Evolutionary conservation across 2,888 invertebrate species (phyloP), one percentile per base, ranked within the genome.

Genomic region (Acrocyrtus sp.): DNA sequence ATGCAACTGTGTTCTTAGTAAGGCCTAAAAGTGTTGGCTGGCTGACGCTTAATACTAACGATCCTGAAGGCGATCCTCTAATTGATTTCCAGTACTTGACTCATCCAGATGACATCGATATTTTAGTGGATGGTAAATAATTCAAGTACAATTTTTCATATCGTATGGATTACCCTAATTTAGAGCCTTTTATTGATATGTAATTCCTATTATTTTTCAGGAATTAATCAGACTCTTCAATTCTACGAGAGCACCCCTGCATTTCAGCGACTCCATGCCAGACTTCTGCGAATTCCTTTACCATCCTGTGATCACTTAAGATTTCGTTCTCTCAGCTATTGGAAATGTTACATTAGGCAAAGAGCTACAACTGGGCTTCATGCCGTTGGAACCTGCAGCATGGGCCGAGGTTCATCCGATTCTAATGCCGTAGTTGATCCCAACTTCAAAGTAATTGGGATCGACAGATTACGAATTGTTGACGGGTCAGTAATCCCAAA

Each of bases 311-410:
- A 5, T 4, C 41, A 43, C 10, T 22, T 57, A 8, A n/a, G 17
- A n/a, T 70, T 56, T 19, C 24, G 70, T 1, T 62, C 62, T 1
- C 56, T 56, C 34, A 45, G 24, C 10, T 70, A 70, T 45, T 70
- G 62, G 62, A 10, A n/a, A 1, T 70, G 70, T 21, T 54, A 41
- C 27, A 22, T 57, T 6, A 34, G 57, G 4, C 41, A 57, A 15
- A n/a, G 17, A 4, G 8, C 57, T 10, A 19, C 10, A n/a, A 48
- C 34, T 21, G 41, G 12, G 6, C 4, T 24, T 4, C 62, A 62
- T 41, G 41, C 22, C 2, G 34, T 4, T 0, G 56, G 62, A 17
- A 48, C 62, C 3, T 61, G 61, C 41, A 53, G 26, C 34, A 69
- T 69, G 69, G 57, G 62, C 0, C 15, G 17, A 17, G 54, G 27